Base-by-base conservation (phyloP, 1,140 invertebrate species). In the Caligus rogercresseyi region DNA sequence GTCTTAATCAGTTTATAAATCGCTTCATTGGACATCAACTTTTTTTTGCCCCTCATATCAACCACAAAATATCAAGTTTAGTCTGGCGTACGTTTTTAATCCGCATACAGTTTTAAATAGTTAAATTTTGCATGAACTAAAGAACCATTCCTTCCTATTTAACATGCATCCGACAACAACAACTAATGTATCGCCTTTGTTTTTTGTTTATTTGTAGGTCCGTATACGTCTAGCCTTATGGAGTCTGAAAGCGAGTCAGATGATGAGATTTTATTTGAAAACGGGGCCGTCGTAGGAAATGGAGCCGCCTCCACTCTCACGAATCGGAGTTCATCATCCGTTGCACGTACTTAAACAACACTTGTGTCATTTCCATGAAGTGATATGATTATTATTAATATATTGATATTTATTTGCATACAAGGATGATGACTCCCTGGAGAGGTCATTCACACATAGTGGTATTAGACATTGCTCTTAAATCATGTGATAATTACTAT, bases 231-330 rank as follows among this genome's bases (percentile, higher is more conserved):
- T 16, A 60, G 57, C 21, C n/a, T 60, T 1, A 60, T 60, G 57
- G 26, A 24, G 15, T 60, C 57, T 16, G 57, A 60, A 18, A 26
- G 14, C 2, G 57, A 60, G 16, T 60, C 57, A 2, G 57, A 60
- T 16, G 57, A 60, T 15, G 57, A 60, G 57, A 60, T 60, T 25
- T 31, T 25, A 18, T 60, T 60, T 25, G 57, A 60, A 3, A 43
- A 31, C 24, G 19, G 7, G n/a, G 31, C 31, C 31, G 31, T 43
- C 31, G 7, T 43, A 43, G 31, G 31, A 43, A 43, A 43, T 43
- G 31, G 31, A 43, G 31, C 7, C 7, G n/a, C n/a, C n/a, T n/a
- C n/a, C n/a, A 43, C 31, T 11, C n/a, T 43, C 7, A 43, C 31
- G n/a, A 43, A 43, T 43, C 7, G 31, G n/a, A 43, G n/a, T n/a